Conservation (phyloP, 2,113 vertebrate genomes). For the Motacilla alba region DNA sequence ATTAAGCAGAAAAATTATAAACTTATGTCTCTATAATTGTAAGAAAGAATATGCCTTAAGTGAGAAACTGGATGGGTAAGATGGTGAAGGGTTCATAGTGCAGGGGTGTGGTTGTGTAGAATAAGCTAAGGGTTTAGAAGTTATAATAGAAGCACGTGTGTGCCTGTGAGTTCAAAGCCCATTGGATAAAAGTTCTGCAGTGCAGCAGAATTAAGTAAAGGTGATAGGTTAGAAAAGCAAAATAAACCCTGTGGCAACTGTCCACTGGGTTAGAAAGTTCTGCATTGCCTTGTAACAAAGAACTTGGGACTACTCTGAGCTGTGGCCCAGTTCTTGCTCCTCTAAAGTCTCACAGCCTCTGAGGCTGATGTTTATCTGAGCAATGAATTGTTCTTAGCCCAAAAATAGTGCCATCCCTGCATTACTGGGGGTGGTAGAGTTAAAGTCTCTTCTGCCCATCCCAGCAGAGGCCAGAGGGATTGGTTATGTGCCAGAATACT, state of each 20-base stretch:
- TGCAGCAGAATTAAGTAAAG: background rate
- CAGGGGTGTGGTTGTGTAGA: background rate
- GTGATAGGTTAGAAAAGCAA: background rate
- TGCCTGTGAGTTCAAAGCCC: background rate
- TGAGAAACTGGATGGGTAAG: background rate
- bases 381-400: background rate
- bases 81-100: background rate
- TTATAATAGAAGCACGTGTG: accelerated
- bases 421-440: background rate
- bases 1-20: background rate
- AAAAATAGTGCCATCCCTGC: background rate
- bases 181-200: background rate
- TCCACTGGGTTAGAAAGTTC: background rate
- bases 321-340: background rate
- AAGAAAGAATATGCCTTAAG: background rate
- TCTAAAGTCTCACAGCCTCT: background rate
- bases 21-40: background rate
- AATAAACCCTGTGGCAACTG: background rate
- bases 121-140: background rate
- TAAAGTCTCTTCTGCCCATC: background rate
- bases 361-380: background rate
- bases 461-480: background rate
- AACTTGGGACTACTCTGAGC: background rate
- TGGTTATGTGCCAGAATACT: background rate
- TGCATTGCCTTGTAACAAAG: background rate